Conservation (phyloP, 2,113 vertebrate genomes). For the Emydura subglobosa region DNA sequence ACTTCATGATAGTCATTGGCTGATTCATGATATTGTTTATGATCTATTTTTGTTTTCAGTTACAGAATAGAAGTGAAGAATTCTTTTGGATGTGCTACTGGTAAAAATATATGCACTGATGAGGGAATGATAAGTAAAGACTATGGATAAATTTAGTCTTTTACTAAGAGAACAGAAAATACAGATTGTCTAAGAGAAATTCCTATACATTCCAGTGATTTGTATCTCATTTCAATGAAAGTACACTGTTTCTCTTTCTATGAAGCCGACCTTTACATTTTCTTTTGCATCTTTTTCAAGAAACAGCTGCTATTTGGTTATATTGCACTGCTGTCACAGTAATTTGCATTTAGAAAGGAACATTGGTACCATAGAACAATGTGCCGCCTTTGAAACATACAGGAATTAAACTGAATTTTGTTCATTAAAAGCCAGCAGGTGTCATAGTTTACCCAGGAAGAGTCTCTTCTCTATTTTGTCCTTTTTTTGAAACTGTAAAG, state of each 20-base stretch:
- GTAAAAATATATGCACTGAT: background rate
- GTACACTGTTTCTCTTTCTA: background rate
- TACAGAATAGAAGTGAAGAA: background rate
- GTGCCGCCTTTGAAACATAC: background rate
- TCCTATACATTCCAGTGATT: background rate
- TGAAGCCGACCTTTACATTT: background rate
- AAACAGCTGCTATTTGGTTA: background rate
- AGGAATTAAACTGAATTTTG: background rate
- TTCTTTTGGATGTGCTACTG: background rate
- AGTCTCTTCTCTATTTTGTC: accelerated
- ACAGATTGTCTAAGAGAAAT: background rate
- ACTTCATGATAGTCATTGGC: background rate
- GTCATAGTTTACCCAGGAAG: conserved; percentile 73
- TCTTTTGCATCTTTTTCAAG: background rate
- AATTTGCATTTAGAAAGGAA: background rate
- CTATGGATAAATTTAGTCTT: background rate
- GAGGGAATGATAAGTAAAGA: background rate
- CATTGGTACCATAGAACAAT: background rate
- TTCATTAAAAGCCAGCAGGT: conserved; percentile 62
- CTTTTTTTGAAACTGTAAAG: background rate
- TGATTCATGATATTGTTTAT: background rate
- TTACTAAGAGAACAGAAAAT: background rate
- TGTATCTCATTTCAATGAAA: background rate
- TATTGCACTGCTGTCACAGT: accelerated
- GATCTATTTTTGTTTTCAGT: background rate